Conservation (phyloP, 2,113 vertebrate genomes). For the Takifugu bimaculatus region DNA sequence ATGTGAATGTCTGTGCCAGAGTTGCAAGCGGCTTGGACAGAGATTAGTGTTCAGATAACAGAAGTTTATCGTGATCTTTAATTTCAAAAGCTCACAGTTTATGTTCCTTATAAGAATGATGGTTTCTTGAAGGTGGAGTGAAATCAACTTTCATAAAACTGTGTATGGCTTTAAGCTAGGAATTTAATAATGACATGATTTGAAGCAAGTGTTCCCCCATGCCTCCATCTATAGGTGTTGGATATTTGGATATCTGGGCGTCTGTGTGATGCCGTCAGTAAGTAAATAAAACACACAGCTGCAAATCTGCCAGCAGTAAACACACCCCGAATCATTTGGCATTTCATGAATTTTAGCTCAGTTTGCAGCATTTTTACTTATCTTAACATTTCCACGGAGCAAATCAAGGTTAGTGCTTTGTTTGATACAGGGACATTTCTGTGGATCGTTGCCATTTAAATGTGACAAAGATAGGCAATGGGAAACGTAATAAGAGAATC, state of each 20-base stretch:
- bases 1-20: slow-evolving; percentile 20
- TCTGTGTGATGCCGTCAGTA: slow-evolving; percentile 56
- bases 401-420: slow-evolving; percentile 68
- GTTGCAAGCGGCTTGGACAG: slow-evolving; percentile 21
- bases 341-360: slow-evolving; percentile 63
- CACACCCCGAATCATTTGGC: slow-evolving; percentile 67
- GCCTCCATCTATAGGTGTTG: slow-evolving; percentile 30
- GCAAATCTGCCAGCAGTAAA: slow-evolving; percentile 75
- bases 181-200: no score
- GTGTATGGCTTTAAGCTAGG: no score
- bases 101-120: not conserved
- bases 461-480: slow-evolving; percentile 71
- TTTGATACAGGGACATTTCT: slow-evolving; percentile 66
- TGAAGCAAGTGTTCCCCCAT: slow-evolving; percentile 5
- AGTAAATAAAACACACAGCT: slow-evolving; percentile 74
- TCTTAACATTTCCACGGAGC: slow-evolving; percentile 69
- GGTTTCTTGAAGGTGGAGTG: slow-evolving; percentile 10
- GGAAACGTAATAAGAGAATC: slow-evolving; percentile 72
- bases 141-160: slow-evolving; percentile 1
- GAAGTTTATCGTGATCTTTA: slow-evolving; percentile 33
- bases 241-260: slow-evolving; percentile 49
- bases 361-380: slow-evolving; percentile 76
- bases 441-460: slow-evolving; percentile 76
- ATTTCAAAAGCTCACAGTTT: slow-evolving; percentile 18
- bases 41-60: slow-evolving; percentile 42